These are phyloP conservation scores for Sciurus vulgaris DNA, from an alignment of 2,797 vertebrate species.

Conservation along the genomic window DNA sequence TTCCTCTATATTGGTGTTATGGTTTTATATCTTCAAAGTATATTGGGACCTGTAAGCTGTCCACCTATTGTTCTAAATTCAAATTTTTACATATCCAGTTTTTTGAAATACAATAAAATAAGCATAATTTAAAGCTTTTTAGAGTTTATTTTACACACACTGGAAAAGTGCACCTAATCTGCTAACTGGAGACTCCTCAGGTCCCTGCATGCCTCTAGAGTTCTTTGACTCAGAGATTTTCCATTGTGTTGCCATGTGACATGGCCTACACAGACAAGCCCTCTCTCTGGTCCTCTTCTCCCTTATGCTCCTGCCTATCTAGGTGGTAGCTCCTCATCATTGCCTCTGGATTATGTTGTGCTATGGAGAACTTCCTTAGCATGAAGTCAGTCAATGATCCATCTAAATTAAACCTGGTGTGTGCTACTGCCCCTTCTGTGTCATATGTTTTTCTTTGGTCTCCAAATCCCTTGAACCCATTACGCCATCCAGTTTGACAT, in stretches of 20 bases:
- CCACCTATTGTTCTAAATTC: background rate
- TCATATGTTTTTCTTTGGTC: background rate
- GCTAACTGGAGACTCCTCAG: no score
- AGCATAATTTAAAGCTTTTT: background rate
- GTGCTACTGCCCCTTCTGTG: background rate
- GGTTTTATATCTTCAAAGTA: background rate
- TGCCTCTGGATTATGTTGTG: background rate
- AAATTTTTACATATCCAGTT: background rate
- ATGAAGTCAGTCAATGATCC: background rate
- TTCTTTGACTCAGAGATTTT: background rate
- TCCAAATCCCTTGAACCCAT: background rate
- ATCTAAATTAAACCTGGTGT: background rate
- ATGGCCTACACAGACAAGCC: background rate
- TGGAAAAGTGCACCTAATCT: background rate
- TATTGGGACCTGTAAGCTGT: background rate
- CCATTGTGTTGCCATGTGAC: background rate
- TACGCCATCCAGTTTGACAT: background rate
- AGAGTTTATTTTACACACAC: background rate
- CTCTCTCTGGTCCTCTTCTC: background rate
- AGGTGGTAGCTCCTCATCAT: background rate
- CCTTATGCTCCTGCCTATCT: background rate
- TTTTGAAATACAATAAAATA: background rate
- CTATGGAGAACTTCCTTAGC: background rate
- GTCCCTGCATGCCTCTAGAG: background rate
- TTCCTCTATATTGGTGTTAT: background rate